A percentile compares a stretch with the other conserved stretches of the same genome.
Evolutionary conservation across 2,888 invertebrate genomes (phyloP).

Genomic region (Agrotis segetum): DNA sequence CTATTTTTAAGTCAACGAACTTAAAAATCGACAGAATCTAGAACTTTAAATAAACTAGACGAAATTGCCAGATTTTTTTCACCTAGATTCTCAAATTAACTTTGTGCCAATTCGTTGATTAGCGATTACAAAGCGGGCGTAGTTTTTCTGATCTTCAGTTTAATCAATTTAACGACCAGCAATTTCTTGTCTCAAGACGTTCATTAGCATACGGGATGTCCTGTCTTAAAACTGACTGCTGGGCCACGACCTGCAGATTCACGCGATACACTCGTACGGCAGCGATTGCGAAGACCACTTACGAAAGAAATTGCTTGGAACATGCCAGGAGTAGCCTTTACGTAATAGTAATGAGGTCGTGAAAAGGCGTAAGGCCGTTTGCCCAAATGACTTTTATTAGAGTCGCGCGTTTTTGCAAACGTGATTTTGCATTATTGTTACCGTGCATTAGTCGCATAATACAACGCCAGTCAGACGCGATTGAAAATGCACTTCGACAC

Average conservation of each 20-base stretch:
- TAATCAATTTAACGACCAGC: not conserved
- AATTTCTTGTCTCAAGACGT: not conserved
- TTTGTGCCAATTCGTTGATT: not conserved
- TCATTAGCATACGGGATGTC: slow-evolving; percentile 21
- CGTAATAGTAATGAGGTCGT: not conserved
- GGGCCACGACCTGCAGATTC: not conserved
- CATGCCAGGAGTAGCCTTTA: not conserved
- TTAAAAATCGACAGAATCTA: not conserved
- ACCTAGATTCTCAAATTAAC: slow-evolving; percentile 6
- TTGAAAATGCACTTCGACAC: too few species aligned
- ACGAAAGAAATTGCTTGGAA: not conserved
- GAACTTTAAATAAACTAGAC: not conserved
- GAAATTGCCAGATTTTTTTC: slow-evolving; percentile 8
- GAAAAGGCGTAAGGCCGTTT: too few species aligned
- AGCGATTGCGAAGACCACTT: not conserved
- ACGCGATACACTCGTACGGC: not conserved
- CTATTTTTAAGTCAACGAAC: not conserved
- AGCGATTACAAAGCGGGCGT: not conserved
- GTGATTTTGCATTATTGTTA: too few species aligned
- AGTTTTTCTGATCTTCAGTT: not conserved
- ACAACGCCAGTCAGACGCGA: too few species aligned
- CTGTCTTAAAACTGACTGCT: not conserved
- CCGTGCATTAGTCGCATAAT: too few species aligned
- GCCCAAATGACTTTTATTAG: too few species aligned
- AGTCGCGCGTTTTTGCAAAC: too few species aligned